Conservation (phyloP, 2,888 invertebrate genomes). For the Limnephilus rhombicus region DNA sequence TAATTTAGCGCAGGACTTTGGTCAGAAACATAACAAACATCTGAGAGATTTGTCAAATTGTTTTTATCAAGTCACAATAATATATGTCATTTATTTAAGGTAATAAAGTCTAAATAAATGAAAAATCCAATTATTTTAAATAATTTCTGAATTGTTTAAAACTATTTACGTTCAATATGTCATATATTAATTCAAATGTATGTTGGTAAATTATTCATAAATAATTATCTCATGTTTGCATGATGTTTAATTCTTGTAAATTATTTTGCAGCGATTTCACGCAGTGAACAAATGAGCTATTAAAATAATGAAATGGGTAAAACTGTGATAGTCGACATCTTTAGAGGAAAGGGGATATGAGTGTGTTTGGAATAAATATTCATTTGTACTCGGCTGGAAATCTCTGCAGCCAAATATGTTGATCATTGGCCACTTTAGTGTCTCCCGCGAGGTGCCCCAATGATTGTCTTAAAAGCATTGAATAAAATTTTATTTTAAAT, state of each 20-base stretch:
- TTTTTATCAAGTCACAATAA: constrained; percentile 12
- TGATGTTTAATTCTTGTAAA: constrained; percentile 53
- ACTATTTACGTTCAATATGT: constrained; percentile 29
- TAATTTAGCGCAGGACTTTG: constrained; percentile 38
- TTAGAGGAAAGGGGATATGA: constrained; percentile 27
- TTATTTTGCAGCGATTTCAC: constrained; percentile 57
- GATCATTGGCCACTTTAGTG: constrained; percentile 62
- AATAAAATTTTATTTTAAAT: constrained; percentile 67
- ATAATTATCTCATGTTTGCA: constrained; percentile 48
- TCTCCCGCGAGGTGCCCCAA: constrained; percentile 60
- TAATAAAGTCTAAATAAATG: background rate
- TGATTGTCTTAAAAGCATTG: constrained; percentile 60
- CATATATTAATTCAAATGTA: constrained; percentile 38
- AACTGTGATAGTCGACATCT: constrained; percentile 56
- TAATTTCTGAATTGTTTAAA: constrained; percentile 30
- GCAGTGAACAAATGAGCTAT: constrained; percentile 57
- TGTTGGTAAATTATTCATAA: constrained; percentile 44
- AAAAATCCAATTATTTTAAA: background rate
- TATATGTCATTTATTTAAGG: background rate
- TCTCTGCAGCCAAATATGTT: constrained; percentile 43
- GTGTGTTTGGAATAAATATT: constrained; percentile 47
- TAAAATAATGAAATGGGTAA: constrained; percentile 19
- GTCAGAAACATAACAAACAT: background rate
- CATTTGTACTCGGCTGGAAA: constrained; percentile 68
- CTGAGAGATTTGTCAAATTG: background rate